These are phyloP conservation scores for Lichenostomus cassidix DNA, from an alignment of 2,113 vertebrate species.

Conservation along the genomic window DNA sequence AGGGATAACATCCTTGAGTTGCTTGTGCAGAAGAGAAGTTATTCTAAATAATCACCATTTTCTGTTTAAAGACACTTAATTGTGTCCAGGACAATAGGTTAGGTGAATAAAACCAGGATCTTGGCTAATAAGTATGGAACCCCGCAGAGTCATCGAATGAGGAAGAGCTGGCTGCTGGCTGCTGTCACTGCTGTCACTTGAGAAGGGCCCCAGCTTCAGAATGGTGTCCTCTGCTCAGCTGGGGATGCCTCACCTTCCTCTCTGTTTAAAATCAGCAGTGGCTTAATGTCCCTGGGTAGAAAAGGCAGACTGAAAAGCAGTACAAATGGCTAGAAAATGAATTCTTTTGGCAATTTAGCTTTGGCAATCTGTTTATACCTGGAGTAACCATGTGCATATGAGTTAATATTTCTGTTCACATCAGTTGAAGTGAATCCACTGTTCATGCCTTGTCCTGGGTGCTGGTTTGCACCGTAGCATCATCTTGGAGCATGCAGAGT, in stretches of 20 bases:
- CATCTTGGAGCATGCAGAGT: background rate
- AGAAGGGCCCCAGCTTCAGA: background rate
- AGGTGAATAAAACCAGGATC: background rate
- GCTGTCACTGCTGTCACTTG: background rate
- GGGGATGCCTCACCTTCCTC: background rate
- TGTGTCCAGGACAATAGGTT: background rate
- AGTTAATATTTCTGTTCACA: background rate
- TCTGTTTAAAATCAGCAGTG: background rate
- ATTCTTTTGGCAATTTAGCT: background rate
- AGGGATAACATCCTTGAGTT: background rate
- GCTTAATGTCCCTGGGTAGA: background rate
- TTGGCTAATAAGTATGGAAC: background rate
- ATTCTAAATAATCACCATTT: background rate
- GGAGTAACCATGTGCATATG: rapidly evolving
- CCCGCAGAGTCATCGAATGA: background rate
- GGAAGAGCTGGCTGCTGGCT: background rate
- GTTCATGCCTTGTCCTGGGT: background rate
- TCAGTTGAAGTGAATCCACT: rapidly evolving
- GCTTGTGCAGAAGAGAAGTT: background rate
- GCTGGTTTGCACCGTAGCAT: background rate
- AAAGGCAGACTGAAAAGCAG: background rate
- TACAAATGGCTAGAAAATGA: background rate
- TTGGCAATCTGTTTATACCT: background rate
- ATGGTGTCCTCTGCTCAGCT: rapidly evolving
- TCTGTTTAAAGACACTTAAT: background rate